Evolutionary conservation across 2,797 vertebrate species (phyloP).

Genomic region (Bufotes viridis): DNA sequence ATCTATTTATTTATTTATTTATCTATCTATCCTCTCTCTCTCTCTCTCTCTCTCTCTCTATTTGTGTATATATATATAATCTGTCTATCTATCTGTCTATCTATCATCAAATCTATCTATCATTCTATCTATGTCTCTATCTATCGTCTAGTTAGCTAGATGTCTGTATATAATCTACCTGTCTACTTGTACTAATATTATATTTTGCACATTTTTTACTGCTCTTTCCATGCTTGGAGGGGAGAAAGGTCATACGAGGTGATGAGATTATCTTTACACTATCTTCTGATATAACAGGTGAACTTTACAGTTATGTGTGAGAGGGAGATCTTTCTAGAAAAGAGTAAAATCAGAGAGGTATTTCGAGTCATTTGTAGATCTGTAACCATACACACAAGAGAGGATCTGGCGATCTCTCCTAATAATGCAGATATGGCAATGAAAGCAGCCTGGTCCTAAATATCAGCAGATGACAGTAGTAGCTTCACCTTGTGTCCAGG

Average conservation of each 20-base stretch:
- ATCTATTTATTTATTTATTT: too few relatives aligned
- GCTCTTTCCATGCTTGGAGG: too few relatives aligned
- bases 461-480: neutral
- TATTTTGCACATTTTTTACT: neutral
- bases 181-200: neutral
- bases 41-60: too few relatives aligned
- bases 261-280: neutral
- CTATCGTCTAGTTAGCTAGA: neutral
- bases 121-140: neutral
- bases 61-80: too few relatives aligned
- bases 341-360: neutral
- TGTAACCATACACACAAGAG: neutral
- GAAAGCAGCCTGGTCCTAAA: neutral
- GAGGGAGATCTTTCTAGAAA: neutral
- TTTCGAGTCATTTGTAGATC: neutral
- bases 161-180: too few relatives aligned
- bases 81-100: neutral
- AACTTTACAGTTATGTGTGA: too few relatives aligned
- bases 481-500: neutral
- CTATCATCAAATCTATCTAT: conserved; percentile 14
- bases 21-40: too few relatives aligned
- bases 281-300: neutral
- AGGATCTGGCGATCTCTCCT: neutral
- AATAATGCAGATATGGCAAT: neutral
- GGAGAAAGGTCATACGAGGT: neutral